Conservation (phyloP, 2,797 vertebrate species). For the Melanotaenia parkinsoni region DNA sequence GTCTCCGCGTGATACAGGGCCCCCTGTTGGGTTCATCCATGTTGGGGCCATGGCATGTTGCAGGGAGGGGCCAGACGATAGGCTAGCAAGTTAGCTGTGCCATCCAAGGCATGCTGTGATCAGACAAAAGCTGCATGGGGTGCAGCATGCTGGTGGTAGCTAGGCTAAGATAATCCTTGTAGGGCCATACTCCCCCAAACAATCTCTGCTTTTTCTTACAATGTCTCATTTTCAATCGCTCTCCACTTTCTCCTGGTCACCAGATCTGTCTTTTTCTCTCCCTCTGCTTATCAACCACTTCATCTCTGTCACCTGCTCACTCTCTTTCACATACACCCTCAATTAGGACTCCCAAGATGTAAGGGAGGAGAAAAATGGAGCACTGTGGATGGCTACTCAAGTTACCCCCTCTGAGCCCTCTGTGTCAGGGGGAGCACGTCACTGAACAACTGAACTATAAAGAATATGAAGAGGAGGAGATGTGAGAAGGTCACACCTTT, state of each 20-base stretch:
- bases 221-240: constrained; percentile 40
- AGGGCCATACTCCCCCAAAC: constrained; percentile 38
- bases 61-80: constrained; percentile 33
- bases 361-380: constrained; percentile 31
- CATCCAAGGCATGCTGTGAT: constrained; percentile 63
- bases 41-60: constrained; percentile 59
- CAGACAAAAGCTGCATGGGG: constrained; percentile 77
- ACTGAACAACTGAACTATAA: constrained; percentile 66
- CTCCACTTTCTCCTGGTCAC: constrained; percentile 15
- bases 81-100: constrained; percentile 52
- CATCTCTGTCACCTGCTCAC: constrained; percentile 49
- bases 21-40: constrained; percentile 72
- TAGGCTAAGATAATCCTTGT: constrained; percentile 58
- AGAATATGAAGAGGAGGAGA: constrained; percentile 55
- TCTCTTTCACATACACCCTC: constrained; percentile 25
- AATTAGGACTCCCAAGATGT: constrained; percentile 35
- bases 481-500: constrained; percentile 57
- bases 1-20: constrained; percentile 60
- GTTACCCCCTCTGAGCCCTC: constrained; percentile 67
- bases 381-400: constrained; percentile 33
- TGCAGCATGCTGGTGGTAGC: constrained; percentile 47
- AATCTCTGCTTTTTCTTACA: constrained; percentile 10
- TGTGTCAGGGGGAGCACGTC: constrained; percentile 57
- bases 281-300: constrained; percentile 34
- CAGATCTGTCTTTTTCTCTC: constrained; percentile 1